phyloP scores from a whole-genome alignment of 2,113 vertebrate species.

The Antechinus stuartii region DNA sequence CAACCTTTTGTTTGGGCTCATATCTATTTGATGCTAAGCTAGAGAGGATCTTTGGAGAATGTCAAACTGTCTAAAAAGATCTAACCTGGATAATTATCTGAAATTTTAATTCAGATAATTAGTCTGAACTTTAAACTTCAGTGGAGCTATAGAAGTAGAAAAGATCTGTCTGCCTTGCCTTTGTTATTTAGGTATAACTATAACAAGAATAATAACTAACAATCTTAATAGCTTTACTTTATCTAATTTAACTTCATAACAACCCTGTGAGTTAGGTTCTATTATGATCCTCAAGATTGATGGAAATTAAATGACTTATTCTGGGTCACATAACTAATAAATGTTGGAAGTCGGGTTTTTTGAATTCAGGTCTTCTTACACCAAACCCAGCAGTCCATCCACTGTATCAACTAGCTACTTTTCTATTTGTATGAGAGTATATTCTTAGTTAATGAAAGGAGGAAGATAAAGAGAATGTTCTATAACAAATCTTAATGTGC shows the following conservation, averaged over 20 bases:
- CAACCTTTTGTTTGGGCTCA: background rate
- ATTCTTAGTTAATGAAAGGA: background rate
- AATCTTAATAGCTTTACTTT: background rate
- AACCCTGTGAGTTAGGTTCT: background rate
- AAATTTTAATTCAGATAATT: background rate
- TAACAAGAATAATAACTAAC: background rate
- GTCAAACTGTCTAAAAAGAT: background rate
- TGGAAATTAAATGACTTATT: background rate
- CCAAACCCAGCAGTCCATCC: background rate
- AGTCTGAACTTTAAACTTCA: too few relatives aligned
- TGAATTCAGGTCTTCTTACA: background rate
- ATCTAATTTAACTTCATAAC: background rate
- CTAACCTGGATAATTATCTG: background rate
- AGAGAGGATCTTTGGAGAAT: background rate
- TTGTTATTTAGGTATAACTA: background rate
- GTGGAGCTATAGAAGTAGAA: background rate
- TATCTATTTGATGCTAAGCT: background rate
- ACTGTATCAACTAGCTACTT: background rate
- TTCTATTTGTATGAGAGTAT: background rate
- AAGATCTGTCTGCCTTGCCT: background rate
- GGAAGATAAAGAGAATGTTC: background rate
- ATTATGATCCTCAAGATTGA: background rate
- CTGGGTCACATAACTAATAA: background rate
- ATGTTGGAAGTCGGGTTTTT: background rate
- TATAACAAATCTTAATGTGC: background rate